phyloP scores from a whole-genome alignment of 1,140 invertebrate genomes.

The Eulimnadia texana region DNA sequence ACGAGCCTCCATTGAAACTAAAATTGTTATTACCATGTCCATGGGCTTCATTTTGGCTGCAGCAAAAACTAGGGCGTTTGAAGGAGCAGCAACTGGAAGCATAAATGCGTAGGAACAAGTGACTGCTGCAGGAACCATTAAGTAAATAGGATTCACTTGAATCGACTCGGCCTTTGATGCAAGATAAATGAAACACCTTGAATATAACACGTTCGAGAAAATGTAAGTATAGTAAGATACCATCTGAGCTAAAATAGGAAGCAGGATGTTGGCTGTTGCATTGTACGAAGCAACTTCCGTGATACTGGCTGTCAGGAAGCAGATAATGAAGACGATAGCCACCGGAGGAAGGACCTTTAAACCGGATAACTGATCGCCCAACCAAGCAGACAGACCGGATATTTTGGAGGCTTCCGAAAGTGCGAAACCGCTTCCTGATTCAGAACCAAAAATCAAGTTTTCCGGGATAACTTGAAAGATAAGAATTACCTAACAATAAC shows the following conservation, averaged over 20 bases:
- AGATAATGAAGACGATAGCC: conserved; percentile 28
- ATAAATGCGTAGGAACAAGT: conserved; percentile 60
- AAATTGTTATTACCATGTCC: conserved; percentile 43
- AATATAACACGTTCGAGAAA: background rate
- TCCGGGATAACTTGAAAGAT: background rate
- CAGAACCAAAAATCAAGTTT: background rate
- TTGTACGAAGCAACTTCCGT: conserved; percentile 75
- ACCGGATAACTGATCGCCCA: conserved; percentile 41
- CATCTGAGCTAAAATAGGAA: conserved; percentile 65
- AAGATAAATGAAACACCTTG: background rate
- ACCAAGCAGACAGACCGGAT: conserved; percentile 55
- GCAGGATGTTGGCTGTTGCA: conserved; percentile 65
- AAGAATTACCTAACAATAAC: conserved; percentile 38
- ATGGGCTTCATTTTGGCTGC: conserved; percentile 57
- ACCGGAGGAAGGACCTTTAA: conserved; percentile 27
- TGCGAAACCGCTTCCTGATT: conserved; percentile 66
- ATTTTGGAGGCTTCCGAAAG: conserved; percentile 62
- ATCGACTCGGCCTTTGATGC: conserved; percentile 40
- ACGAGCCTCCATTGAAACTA: conserved; percentile 7
- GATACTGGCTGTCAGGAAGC: conserved; percentile 36
- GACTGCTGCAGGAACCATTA: conserved; percentile 69
- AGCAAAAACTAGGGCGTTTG: conserved; percentile 82
- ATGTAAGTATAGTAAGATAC: conserved; percentile 28
- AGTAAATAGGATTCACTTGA: conserved; percentile 62
- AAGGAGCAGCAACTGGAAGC: conserved; percentile 69